A percentile compares a stretch with the other conserved stretches of the same genome.
Conservation (phyloP, 2,888 invertebrate genomes). For the Pristionchus mayeri region DNA sequence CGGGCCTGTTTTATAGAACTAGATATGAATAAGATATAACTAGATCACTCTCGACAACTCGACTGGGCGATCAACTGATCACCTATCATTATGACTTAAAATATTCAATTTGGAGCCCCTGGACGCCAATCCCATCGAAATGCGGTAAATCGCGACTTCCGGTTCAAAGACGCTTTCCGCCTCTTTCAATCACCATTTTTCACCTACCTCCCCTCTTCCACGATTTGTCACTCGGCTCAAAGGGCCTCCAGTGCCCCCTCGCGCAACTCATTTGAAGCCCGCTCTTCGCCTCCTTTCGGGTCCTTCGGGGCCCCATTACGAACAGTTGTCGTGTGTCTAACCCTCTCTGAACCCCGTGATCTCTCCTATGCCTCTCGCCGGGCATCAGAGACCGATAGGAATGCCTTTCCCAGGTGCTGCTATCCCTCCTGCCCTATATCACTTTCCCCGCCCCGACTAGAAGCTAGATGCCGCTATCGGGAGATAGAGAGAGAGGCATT, state of each 20-base stretch:
- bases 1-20: too few species aligned
- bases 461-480: too few species aligned
- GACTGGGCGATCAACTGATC: too few species aligned
- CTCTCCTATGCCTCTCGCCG: neutral
- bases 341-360: neutral
- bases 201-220: neutral
- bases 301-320: neutral
- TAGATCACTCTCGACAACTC: too few species aligned
- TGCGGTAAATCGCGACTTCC: slow-evolving; percentile 41
- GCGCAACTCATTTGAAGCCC: slow-evolving; percentile 31
- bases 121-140: neutral
- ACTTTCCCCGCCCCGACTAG: neutral
- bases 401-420: slow-evolving; percentile 18
- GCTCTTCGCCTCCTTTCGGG: neutral
- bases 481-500: neutral
- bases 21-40: too few species aligned
- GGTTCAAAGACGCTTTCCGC: slow-evolving; percentile 42
- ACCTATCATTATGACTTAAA: too few species aligned
- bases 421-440: slow-evolving; percentile 14
- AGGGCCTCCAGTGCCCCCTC: neutral
- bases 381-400: neutral
- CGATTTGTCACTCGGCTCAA: slow-evolving; percentile 20
- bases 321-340: neutral
- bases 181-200: slow-evolving; percentile 27
- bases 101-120: too few species aligned